Percentiles rank a stretch among this genome's conserved stretches.
These are phyloP conservation scores for Hycleus cichorii DNA, from an alignment of 1,140 invertebrate species.

Conservation along the genomic window DNA sequence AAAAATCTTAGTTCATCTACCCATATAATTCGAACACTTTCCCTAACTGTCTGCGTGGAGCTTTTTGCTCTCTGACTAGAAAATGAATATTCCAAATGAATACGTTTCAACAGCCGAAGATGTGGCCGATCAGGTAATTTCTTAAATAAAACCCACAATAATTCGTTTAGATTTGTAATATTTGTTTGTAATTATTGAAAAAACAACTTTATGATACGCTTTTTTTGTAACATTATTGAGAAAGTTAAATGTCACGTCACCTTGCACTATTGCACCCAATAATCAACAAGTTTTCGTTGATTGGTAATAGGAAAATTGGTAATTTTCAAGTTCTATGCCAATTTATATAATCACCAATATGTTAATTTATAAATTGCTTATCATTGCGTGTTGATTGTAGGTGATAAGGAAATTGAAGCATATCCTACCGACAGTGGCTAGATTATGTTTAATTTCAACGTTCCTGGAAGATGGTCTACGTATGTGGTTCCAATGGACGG, in stretches of 20 bases:
- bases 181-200: background rate
- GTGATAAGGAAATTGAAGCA: slow-evolving; percentile 88
- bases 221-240: background rate
- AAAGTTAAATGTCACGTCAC: slow-evolving; percentile 23
- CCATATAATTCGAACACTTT: background rate
- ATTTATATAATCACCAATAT: background rate
- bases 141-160: slow-evolving; percentile 4
- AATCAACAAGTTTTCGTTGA: background rate
- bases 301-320: background rate
- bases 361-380: background rate
- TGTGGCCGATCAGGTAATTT: slow-evolving; percentile 84
- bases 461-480: slow-evolving; percentile 98
- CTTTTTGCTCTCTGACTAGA: slow-evolving; percentile 31
- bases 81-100: slow-evolving; percentile 80
- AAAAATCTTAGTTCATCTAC: slow-evolving; percentile 2
- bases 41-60: slow-evolving; percentile 26
- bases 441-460: slow-evolving; percentile 96
- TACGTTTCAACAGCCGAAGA: slow-evolving; percentile 87
- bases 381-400: slow-evolving; percentile 46
- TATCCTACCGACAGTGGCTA: slow-evolving; percentile 88
- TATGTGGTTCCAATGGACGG: slow-evolving; percentile 99
- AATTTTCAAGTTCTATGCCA: background rate
- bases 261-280: background rate
- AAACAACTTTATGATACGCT: background rate
- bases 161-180: slow-evolving; percentile 1